Percentiles rank a stretch among this genome's conserved stretches.
Evolutionary conservation across 2,888 invertebrate genomes (phyloP).

Genomic region (Ectemnius lituratus): DNA sequence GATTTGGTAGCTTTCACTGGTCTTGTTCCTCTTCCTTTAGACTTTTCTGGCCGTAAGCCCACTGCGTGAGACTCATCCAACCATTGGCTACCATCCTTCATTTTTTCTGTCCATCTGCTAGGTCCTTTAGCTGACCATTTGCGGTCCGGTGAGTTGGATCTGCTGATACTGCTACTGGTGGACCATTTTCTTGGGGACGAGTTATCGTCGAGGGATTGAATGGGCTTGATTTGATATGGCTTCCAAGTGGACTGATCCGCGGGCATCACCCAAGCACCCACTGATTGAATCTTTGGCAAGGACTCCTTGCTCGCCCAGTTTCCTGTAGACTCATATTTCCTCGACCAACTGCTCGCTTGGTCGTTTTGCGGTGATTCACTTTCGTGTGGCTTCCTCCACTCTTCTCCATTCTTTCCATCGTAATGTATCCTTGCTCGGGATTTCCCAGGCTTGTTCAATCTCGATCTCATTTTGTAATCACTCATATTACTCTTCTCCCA

Average conservation of each 20-base stretch:
- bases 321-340: constrained; percentile 24
- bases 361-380: constrained; percentile 20
- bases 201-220: constrained; percentile 32
- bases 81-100: constrained; percentile 18
- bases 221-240: constrained; percentile 58
- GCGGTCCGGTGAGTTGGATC: constrained; percentile 11
- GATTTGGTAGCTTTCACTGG: constrained; percentile 25
- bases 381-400: constrained; percentile 26
- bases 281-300: constrained; percentile 63
- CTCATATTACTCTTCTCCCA: constrained; percentile 35
- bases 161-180: constrained; percentile 10
- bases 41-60: constrained; percentile 22
- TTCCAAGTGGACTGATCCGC: constrained; percentile 66
- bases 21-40: constrained; percentile 13
- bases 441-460: constrained; percentile 16
- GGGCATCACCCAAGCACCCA: constrained; percentile 64
- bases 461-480: constrained; percentile 23
- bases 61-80: constrained; percentile 1
- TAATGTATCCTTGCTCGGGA: constrained; percentile 22
- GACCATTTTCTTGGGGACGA: constrained; percentile 43
- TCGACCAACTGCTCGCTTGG: constrained; percentile 39
- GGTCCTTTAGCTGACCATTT: constrained; percentile 32
- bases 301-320: constrained; percentile 28
- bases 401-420: constrained; percentile 25
- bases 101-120: constrained; percentile 23